A percentile compares a stretch with the other conserved stretches of the same genome.
Conservation (phyloP, 1,140 invertebrate genomes). For the Conus ventricosus region DNA sequence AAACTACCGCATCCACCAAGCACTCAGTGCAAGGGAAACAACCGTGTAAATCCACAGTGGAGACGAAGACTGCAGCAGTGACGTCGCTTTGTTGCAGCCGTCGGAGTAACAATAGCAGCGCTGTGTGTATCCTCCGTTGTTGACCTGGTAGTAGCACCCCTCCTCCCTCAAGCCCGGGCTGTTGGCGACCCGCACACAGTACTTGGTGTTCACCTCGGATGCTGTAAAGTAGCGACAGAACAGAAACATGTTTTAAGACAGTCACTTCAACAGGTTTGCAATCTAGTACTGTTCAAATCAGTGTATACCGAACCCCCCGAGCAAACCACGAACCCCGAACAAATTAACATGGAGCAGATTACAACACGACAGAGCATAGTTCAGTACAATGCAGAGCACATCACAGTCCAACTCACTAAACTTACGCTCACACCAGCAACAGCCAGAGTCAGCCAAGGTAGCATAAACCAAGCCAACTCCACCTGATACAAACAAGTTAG, state of each 20-base stretch:
- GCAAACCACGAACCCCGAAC: too few species aligned
- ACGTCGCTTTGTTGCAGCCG: conserved; percentile 35
- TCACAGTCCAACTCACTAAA: too few species aligned
- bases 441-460: too few species aligned
- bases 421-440: too few species aligned
- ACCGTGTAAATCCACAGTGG: conserved; percentile 1
- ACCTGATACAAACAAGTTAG: too few species aligned
- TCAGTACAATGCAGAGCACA: too few species aligned
- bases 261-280: neutral
- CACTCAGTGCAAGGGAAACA: conserved; percentile 16
- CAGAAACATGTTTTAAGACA: neutral
- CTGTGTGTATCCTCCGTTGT: conserved; percentile 50
- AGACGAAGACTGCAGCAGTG: neutral
- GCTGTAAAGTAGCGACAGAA: conserved; percentile 19
- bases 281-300: too few species aligned
- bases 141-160: conserved; percentile 41
- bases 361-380: too few species aligned
- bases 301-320: too few species aligned
- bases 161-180: conserved; percentile 17
- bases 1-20: neutral
- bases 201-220: conserved; percentile 42
- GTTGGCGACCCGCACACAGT: conserved; percentile 26
- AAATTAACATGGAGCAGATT: too few species aligned
- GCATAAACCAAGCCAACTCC: too few species aligned
- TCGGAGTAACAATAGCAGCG: conserved; percentile 48